These are phyloP conservation scores for Cydia strobilella DNA, from an alignment of 1,140 invertebrate species.

Conservation along the genomic window DNA sequence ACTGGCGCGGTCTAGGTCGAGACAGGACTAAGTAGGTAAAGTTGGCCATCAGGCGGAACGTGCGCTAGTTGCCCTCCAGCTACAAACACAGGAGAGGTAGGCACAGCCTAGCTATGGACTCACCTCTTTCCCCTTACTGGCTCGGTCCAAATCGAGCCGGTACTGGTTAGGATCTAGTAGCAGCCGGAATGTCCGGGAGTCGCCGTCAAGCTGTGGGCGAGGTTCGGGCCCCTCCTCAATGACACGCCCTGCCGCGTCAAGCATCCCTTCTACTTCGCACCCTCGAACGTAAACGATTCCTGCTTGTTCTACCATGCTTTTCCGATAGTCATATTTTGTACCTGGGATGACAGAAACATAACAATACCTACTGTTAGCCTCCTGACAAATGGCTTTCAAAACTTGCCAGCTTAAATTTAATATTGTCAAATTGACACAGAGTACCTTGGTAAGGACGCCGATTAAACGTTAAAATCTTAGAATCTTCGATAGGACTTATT, in stretches of 20 bases:
- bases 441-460: too few species aligned
- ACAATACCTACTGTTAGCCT: background rate
- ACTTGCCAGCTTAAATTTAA: too few species aligned
- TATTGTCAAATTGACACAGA: too few species aligned
- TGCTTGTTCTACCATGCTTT: constrained; percentile 94
- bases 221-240: constrained; percentile 98
- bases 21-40: constrained; percentile 97
- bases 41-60: too few species aligned
- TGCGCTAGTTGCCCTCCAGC: constrained; percentile 88
- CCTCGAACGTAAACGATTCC: constrained; percentile 96
- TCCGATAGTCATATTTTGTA: constrained; percentile 89
- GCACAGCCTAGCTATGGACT: constrained; percentile 8
- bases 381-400: too few species aligned
- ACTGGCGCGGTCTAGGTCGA: constrained; percentile 92
- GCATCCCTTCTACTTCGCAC: constrained; percentile 99
- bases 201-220: constrained; percentile 90
- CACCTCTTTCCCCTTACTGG: constrained; percentile 86
- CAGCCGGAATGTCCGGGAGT: constrained; percentile 95
- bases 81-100: constrained; percentile 79
- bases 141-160: constrained; percentile 93
- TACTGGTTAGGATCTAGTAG: constrained; percentile 99
- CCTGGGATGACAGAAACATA: constrained; percentile 69
- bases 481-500: too few species aligned
- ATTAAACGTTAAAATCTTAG: too few species aligned
- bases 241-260: constrained; percentile 97